Conservation (phyloP, 2,113 vertebrate genomes). For the Leptobrachium ailaonicum region DNA sequence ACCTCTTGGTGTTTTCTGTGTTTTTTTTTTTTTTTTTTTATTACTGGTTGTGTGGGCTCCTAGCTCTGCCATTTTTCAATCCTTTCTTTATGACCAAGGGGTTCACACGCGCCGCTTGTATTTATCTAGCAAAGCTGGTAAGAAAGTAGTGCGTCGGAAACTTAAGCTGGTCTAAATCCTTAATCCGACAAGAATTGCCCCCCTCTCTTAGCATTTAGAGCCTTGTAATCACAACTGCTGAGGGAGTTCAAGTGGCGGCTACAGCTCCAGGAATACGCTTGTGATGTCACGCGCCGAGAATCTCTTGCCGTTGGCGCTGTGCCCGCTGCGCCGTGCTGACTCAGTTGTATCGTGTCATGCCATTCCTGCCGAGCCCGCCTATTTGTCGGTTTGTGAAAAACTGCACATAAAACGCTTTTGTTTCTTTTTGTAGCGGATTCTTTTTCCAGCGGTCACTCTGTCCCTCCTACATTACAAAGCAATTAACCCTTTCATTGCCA, state of each 20-base stretch:
- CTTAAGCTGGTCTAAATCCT: slow-evolving; percentile 9
- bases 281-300: slow-evolving; percentile 1
- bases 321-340: not conserved
- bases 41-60: not conserved
- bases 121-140: not conserved
- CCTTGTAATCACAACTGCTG: not conserved
- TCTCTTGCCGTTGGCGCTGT: not conserved
- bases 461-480: too few relatives aligned
- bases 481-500: too few relatives aligned
- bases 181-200: not conserved
- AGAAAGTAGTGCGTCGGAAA: not conserved
- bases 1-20: too few relatives aligned
- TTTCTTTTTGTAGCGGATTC: too few relatives aligned
- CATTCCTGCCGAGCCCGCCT: slow-evolving; percentile 1
- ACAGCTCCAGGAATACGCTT: not conserved
- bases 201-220: not conserved
- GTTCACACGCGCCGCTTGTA: not conserved
- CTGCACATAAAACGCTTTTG: too few relatives aligned
- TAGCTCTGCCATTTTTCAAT: not conserved
- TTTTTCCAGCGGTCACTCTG: too few relatives aligned
- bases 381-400: not conserved
- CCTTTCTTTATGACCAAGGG: not conserved
- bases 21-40: not conserved
- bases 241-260: not conserved
- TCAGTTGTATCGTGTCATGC: not conserved